Conservation (phyloP, 2,797 vertebrate species). For the Pangasius mekongensis region DNA sequence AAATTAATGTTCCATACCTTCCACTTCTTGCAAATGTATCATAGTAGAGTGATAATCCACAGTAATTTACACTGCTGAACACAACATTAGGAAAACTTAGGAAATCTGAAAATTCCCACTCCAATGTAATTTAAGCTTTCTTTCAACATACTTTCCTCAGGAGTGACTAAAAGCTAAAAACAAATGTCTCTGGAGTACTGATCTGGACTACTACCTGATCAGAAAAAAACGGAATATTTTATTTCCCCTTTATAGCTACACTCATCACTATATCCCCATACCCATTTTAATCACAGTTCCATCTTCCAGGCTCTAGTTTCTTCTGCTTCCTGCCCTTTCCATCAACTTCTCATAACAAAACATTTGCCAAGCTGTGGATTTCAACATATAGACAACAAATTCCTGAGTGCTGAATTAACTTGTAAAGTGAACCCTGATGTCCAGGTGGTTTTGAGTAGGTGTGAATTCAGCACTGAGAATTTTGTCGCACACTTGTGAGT, state of each 20-base stretch:
- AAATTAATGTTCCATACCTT: conserved; percentile 6
- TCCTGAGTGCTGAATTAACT: conserved; percentile 1
- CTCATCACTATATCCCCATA: conserved; percentile 50
- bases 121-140: neutral
- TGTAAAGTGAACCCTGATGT: no score
- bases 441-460: conserved; percentile 3
- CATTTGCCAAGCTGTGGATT: conserved; percentile 55
- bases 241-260: conserved; percentile 11
- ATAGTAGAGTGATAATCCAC: neutral
- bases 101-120: neutral
- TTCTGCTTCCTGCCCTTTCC: conserved; percentile 56
- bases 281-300: conserved; percentile 56
- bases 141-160: neutral
- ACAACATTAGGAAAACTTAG: neutral
- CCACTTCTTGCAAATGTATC: neutral
- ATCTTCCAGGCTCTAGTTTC: conserved; percentile 50
- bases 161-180: neutral
- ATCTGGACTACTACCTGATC: neutral
- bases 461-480: conserved; percentile 1
- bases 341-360: conserved; percentile 57
- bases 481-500: neutral
- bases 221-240: neutral
- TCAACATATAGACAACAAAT: conserved; percentile 11
- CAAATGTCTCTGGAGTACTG: neutral
- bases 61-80: neutral